Percentiles rank a stretch among this genome's conserved stretches.
Evolutionary conservation across 2,113 vertebrate genomes (phyloP).

Genomic region (Hypocryptadius cinnamomeus): DNA sequence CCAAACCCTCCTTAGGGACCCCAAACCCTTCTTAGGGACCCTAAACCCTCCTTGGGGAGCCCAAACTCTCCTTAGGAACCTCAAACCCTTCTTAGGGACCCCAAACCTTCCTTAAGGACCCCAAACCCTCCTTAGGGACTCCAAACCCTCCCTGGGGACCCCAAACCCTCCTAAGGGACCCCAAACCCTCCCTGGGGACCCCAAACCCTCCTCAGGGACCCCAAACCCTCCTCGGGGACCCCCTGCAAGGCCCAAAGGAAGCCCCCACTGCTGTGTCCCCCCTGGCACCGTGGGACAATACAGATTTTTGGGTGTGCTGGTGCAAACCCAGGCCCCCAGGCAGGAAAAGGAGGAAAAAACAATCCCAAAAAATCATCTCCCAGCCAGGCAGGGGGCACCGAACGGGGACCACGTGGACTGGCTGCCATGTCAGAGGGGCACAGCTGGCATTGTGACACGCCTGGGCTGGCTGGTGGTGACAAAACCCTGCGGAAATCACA

Average conservation of each 20-base stretch:
- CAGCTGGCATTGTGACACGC: background rate
- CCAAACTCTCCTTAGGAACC: background rate
- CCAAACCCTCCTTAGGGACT: accelerated
- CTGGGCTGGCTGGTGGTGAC: background rate
- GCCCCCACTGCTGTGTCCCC: accelerated
- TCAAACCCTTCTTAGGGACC: accelerated
- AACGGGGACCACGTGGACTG: background rate
- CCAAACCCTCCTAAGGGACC: background rate
- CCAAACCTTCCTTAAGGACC: background rate
- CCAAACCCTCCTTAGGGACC: accelerated
- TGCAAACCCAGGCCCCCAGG: background rate
- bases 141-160: accelerated
- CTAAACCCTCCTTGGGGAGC: background rate
- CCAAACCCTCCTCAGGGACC: background rate
- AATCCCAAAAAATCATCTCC: background rate
- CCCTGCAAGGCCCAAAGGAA: accelerated
- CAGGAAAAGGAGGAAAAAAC: background rate
- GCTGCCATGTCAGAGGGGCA: background rate
- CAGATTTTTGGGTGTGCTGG: background rate
- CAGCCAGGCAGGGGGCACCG: accelerated
- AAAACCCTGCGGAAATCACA: background rate
- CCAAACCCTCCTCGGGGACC: background rate
- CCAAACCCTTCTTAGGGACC: background rate
- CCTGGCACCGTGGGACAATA: accelerated
- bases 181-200: background rate